Percentiles rank a stretch among this genome's conserved stretches.
phyloP scores from a whole-genome alignment of 2,888 invertebrate species.

The Orthosia cruda region DNA sequence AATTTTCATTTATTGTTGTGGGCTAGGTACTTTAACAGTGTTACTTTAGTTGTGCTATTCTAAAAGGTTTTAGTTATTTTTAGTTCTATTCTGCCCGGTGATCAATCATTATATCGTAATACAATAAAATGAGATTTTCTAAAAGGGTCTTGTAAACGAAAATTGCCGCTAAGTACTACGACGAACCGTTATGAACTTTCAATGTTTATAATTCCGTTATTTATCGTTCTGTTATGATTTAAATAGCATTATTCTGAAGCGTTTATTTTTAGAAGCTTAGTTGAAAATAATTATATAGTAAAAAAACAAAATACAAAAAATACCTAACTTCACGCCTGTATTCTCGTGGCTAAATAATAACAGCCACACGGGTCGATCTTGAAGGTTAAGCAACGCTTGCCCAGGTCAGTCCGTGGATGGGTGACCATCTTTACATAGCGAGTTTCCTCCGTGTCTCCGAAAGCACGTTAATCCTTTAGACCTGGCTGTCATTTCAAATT shows the following conservation, averaged over 20 bases:
- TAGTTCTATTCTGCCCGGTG: not conserved
- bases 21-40: not conserved
- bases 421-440: too few species aligned
- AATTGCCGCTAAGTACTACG: not conserved
- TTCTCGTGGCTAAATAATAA: too few species aligned
- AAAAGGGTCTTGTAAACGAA: not conserved
- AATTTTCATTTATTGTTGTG: not conserved
- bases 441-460: too few species aligned
- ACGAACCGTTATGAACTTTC: not conserved
- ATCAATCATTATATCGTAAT: slow-evolving; percentile 13
- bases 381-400: too few species aligned
- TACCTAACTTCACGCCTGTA: too few species aligned
- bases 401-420: too few species aligned
- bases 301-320: too few species aligned
- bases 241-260: not conserved
- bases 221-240: not conserved
- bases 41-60: not conserved
- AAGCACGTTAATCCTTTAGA: too few species aligned
- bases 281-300: not conserved
- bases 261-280: not conserved
- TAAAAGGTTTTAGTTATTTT: not conserved
- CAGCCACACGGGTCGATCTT: too few species aligned
- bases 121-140: slow-evolving; percentile 2
- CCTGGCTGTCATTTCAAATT: too few species aligned
- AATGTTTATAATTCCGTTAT: not conserved